phyloP scores from a whole-genome alignment of 2,888 invertebrate species.

The Leptogaster cylindrica region DNA sequence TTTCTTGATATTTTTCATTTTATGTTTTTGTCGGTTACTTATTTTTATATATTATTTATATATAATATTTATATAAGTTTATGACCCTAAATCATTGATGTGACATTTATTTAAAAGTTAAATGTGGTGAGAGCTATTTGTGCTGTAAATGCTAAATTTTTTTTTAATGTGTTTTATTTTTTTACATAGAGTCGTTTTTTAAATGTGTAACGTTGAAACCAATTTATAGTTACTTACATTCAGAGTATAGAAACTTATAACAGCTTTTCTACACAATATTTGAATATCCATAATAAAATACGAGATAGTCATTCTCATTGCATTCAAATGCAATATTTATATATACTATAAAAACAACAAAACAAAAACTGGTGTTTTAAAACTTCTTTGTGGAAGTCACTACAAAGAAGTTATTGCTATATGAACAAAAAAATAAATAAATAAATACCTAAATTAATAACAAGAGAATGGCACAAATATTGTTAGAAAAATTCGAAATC shows the following conservation, averaged over 20 bases:
- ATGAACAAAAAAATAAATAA: no score
- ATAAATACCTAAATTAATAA: no score
- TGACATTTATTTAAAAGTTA: not conserved
- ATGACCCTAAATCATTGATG: no score
- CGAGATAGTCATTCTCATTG: not conserved
- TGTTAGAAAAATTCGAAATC: no score
- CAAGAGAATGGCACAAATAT: no score
- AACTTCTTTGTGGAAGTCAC: no score
- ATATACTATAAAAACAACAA: no score
- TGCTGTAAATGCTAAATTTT: slow-evolving; percentile 8
- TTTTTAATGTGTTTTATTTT: not conserved
- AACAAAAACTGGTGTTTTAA: no score
- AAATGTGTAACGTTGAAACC: slow-evolving; percentile 3
- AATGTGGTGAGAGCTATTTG: slow-evolving; percentile 5
- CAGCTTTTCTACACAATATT: not conserved
- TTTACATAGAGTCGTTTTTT: not conserved
- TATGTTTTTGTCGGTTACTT: not conserved
- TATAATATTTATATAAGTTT: no score
- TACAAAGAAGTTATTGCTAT: no score
- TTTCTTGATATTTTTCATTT: not conserved
- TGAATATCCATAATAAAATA: not conserved
- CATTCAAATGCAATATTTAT: no score
- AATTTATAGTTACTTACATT: slow-evolving; percentile 13
- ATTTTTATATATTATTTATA: not conserved
- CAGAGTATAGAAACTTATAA: not conserved